Base-by-base conservation (phyloP, 2,888 invertebrate species). In the Ligdia adustata region DNA sequence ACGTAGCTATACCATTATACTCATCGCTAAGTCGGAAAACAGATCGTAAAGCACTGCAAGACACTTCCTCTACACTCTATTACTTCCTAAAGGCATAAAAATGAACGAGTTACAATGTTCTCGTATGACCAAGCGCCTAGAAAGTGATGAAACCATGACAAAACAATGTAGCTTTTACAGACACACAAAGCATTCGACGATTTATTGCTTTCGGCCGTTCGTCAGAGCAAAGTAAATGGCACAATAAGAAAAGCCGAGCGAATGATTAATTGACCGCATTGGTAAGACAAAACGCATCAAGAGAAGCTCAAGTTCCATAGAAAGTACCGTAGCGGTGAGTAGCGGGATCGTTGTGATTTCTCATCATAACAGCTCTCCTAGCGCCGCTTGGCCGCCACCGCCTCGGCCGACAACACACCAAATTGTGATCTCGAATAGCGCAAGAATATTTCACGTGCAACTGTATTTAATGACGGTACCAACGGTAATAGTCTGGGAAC, bases 301-400 rank as follows among this genome's bases (percentile, higher is more conserved):
- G 79, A 79, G 72, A 75, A 77, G 78, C 81, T 79, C 77, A 77
- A 72, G 72, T n/a, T 4, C 77, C 74, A 74, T 76, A 72, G 75
- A 79, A 82, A 88, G 86, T 88, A 88, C 89, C 88, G 88, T 87
- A 86, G 79, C 79, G 63, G 68, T 69, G 77, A 72, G 72, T 85
- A 88, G 88, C 87, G 89, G 88, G 81, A 83, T 77, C 67, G 72
- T 64, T 74, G 72, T 72, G 79, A 81, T 81, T 84, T 83, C 80
- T 82, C 85, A 79, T 79, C 79, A 75, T 66, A 72, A 68, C 63
- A 60, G 55, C 54, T 61, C 47, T n/a, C n/a, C n/a, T 55, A 33
- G 42, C 39, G 61, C 55, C 49, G 46, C 58, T 33, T 38, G 48
- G 50, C 57, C 62, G 66, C 55, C 65, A 55, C 60, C 65, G 57